A percentile compares a stretch with the other conserved stretches of the same genome.
These are phyloP conservation scores for Plebejus anna DNA, from an alignment of 2,888 invertebrate genomes.

Conservation along the genomic window DNA sequence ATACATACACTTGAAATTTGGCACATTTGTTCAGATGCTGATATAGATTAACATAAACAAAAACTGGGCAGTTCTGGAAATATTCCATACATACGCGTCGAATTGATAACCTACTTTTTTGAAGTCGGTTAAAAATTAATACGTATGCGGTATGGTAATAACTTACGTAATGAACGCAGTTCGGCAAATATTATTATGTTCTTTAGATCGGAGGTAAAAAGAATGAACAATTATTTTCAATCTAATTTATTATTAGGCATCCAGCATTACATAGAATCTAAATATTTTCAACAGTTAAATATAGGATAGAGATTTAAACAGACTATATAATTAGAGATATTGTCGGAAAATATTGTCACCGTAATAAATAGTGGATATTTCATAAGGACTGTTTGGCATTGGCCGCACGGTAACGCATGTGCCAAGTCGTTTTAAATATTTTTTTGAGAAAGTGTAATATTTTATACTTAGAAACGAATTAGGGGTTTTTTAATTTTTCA, in stretches of 20 bases:
- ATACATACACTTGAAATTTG: too few species aligned
- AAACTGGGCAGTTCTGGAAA: too few species aligned
- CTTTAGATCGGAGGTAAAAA: neutral
- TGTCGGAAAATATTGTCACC: slow-evolving; percentile 43
- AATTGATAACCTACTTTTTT: too few species aligned
- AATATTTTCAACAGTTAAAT: slow-evolving; percentile 44
- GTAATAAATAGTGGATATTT: slow-evolving; percentile 11
- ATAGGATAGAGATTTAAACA: slow-evolving; percentile 43
- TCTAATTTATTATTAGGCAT: slow-evolving; percentile 52
- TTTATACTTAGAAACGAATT: neutral
- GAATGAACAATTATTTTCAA: slow-evolving; percentile 33
- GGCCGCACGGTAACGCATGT: neutral
- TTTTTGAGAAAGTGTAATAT: neutral
- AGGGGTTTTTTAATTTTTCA: neutral
- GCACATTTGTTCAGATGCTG: too few species aligned
- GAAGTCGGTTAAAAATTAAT: too few species aligned
- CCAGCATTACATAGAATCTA: slow-evolving; percentile 58
- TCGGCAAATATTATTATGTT: too few species aligned
- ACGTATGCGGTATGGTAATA: too few species aligned
- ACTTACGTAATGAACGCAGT: too few species aligned
- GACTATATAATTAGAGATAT: slow-evolving; percentile 40
- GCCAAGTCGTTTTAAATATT: neutral
- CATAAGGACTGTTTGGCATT: neutral
- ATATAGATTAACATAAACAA: too few species aligned
- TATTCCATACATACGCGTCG: too few species aligned